Conservation (phyloP, 2,888 invertebrate genomes). For the Octonoba sinensis region DNA sequence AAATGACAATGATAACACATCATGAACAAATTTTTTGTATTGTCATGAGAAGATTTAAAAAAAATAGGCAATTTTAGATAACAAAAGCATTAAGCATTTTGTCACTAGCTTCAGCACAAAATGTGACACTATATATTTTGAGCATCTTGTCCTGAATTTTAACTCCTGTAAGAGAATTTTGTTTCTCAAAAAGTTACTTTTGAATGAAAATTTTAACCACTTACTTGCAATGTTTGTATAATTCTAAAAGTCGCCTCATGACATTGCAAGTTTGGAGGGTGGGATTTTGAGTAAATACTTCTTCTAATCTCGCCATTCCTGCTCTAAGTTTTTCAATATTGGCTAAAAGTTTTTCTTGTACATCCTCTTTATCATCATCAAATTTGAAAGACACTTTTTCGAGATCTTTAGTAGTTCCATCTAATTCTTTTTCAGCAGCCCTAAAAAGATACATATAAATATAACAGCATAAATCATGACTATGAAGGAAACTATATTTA, state of each 20-base stretch:
- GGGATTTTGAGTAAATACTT: slow-evolving; percentile 84
- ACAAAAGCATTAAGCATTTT: too few relatives aligned
- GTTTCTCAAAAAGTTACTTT: too few relatives aligned
- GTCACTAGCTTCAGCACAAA: too few relatives aligned
- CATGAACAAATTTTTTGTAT: too few relatives aligned
- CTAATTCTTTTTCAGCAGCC: slow-evolving; percentile 40
- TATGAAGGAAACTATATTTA: too few relatives aligned
- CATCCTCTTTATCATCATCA: slow-evolving; percentile 67
- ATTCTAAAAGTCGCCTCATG: slow-evolving; percentile 83
- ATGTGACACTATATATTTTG: too few relatives aligned
- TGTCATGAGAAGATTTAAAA: too few relatives aligned
- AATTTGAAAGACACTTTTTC: slow-evolving; percentile 41
- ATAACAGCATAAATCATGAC: too few relatives aligned
- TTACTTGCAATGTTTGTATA: slow-evolving; percentile 84
- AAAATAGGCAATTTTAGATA: too few relatives aligned
- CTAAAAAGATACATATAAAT: background rate
- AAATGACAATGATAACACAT: too few relatives aligned
- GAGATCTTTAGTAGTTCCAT: slow-evolving; percentile 47
- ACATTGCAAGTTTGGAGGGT: slow-evolving; percentile 81
- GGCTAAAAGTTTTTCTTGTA: slow-evolving; percentile 78
- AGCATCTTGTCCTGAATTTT: too few relatives aligned
- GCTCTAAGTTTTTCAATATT: slow-evolving; percentile 83
- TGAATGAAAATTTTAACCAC: background rate
- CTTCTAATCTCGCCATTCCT: slow-evolving; percentile 82
- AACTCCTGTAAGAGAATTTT: too few relatives aligned